phyloP scores from a whole-genome alignment of 2,113 vertebrate species.

The Oncorhynchus keta region DNA sequence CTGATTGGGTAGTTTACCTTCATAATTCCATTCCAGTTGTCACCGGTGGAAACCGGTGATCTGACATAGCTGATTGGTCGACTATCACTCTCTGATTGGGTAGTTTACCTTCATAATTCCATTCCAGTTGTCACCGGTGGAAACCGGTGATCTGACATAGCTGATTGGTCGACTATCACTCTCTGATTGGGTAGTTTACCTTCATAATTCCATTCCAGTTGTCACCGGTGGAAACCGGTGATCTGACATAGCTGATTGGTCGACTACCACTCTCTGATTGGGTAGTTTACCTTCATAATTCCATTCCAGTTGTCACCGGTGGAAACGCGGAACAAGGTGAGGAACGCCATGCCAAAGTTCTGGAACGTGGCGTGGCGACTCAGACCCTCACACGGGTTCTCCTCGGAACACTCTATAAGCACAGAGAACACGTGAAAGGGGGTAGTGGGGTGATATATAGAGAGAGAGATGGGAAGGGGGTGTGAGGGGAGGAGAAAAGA shows the following conservation, averaged over 20 bases:
- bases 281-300: conserved; percentile 90
- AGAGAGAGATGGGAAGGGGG: not conserved
- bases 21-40: conserved; percentile 99
- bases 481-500: no score
- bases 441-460: conserved; percentile 17
- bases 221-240: conserved; percentile 91
- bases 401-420: conserved; percentile 86
- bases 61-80: no score
- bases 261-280: not conserved
- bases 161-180: no score
- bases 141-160: conserved; percentile 78
- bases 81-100: not conserved
- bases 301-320: conserved; percentile 99
- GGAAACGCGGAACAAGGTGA: conserved; percentile 95
- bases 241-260: no score
- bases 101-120: conserved; percentile 95
- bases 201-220: conserved; percentile 99
- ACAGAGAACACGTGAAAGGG: conserved; percentile 16
- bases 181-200: conserved; percentile 64
- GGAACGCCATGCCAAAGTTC: conserved; percentile 98
- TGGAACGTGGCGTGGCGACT: conserved; percentile 95
- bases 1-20: conserved; percentile 75
- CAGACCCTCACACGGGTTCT: conserved; percentile 93
- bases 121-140: conserved; percentile 98
- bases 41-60: conserved; percentile 95